Base-by-base conservation (phyloP, 1,140 invertebrate genomes). In the Dufourea novaeangliae region DNA sequence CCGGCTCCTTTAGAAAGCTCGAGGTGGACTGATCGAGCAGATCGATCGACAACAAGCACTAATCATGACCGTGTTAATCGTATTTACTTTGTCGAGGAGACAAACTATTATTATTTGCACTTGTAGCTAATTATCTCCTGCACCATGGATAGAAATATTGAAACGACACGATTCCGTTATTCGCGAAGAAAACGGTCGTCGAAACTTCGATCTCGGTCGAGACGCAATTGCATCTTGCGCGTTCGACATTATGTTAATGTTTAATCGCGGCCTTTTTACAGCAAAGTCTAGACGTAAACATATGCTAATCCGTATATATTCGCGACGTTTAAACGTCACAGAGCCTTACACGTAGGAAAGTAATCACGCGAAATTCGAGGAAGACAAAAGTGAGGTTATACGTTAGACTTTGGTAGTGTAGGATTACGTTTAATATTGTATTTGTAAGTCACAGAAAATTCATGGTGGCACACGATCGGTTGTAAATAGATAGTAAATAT, bases 1-100 rank as follows among this genome's bases (percentile, higher is more conserved):
- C 94, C 10, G 96, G 96, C 57, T 96, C 96, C 85, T 97, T 97
- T 90, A 93, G 96, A 69, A 96, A 96, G 89, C 93, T 96, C 52
- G 95, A 96, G 92, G 95, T 97, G 12, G 96, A 97, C 90, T 96
- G 91, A 94, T 52, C 10, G 1, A 54, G 1, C 10, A 20, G 14
- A 68, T 12, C 29, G 1, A 39, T 39, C 29, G 34, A 14, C 27
- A n/a, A 25, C 3, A 52, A 22, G 17, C 10, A 34, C 7, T 34
- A 59, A 56, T 14, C 25, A 29, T 8, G 52, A 56, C 52, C 20
- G 32, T 32, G 20, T 12, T 12, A 39, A 44, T 37, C 2, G 37
- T 22, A 32, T 57, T 41, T 20, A 27, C 37, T 8, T 27, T 44
- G 50, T 29, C 50, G 39, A 11, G 17, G 56, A n/a, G 22, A 37